Evolutionary conservation across 2,888 invertebrate species (phyloP).

Genomic region (Calliphora vomitoria): DNA sequence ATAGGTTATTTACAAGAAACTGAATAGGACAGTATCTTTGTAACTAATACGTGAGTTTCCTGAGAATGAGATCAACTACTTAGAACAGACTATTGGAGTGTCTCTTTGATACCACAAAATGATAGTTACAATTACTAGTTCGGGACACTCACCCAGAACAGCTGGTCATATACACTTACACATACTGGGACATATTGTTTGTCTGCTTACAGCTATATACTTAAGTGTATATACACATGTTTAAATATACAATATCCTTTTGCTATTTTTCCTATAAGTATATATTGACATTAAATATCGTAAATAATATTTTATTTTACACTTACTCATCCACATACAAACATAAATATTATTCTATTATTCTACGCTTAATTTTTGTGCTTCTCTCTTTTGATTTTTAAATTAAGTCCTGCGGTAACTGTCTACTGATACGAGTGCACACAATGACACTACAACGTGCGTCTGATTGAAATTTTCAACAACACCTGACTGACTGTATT

Average conservation of each 20-base stretch:
- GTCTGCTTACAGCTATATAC: neutral
- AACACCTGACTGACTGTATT: conserved; percentile 28
- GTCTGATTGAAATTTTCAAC: conserved; percentile 27
- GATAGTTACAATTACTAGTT: too few species aligned
- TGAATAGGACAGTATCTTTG: too few species aligned
- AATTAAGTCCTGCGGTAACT: conserved; percentile 45
- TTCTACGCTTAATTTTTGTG: neutral
- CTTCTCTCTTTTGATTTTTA: neutral
- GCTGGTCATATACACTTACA: too few species aligned
- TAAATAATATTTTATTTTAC: conserved; percentile 23
- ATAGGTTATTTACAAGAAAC: too few species aligned
- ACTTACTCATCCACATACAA: neutral
- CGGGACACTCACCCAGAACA: too few species aligned
- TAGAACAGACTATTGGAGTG: too few species aligned
- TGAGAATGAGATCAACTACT: too few species aligned
- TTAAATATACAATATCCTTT: neutral
- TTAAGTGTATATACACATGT: too few species aligned
- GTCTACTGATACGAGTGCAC: conserved; percentile 28
- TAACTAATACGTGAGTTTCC: too few species aligned
- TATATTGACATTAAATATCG: conserved; percentile 4
- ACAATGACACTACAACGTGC: neutral
- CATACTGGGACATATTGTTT: neutral
- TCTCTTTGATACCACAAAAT: too few species aligned
- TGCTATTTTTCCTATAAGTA: neutral
- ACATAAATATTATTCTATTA: neutral